phyloP scores from a whole-genome alignment of 2,797 vertebrate genomes.

The Perodicticus potto region DNA sequence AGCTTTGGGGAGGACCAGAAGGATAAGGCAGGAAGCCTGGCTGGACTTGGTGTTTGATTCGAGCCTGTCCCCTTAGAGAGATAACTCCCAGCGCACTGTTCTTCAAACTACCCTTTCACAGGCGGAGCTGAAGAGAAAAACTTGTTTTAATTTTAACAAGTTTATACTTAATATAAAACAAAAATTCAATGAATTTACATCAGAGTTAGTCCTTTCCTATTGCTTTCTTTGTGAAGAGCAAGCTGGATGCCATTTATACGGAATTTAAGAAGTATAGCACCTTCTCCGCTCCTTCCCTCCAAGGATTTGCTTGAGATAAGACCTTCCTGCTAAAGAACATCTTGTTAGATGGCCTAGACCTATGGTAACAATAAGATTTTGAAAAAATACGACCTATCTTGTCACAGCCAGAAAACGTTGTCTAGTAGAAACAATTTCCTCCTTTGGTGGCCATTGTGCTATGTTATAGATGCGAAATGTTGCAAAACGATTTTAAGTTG shows the following conservation, averaged over 20 bases:
- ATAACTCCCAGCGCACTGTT: rapidly evolving
- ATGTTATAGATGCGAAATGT: neutral
- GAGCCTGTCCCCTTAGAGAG: neutral
- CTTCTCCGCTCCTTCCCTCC: neutral
- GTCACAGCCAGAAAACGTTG: neutral
- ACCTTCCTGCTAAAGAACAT: neutral
- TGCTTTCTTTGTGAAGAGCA: neutral
- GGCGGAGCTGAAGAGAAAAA: neutral
- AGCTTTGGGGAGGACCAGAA: constrained; percentile 30
- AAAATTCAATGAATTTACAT: constrained; percentile 42
- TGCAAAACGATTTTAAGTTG: neutral
- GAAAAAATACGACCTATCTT: neutral
- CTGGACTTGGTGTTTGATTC: neutral
- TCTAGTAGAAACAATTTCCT: neutral
- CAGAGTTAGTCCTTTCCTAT: neutral
- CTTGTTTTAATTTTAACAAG: constrained; percentile 8
- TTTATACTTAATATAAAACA: constrained; percentile 15
- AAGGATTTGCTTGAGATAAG: neutral
- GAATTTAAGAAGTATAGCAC: neutral
- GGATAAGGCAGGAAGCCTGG: neutral
- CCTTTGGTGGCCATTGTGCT: neutral
- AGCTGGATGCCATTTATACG: too few relatives aligned
- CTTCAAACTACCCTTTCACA: neutral
- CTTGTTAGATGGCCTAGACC: neutral
- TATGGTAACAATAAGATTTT: neutral